Evolutionary conservation across 1,140 invertebrate genomes (phyloP).

Genomic region (Diuraphis noxia): DNA sequence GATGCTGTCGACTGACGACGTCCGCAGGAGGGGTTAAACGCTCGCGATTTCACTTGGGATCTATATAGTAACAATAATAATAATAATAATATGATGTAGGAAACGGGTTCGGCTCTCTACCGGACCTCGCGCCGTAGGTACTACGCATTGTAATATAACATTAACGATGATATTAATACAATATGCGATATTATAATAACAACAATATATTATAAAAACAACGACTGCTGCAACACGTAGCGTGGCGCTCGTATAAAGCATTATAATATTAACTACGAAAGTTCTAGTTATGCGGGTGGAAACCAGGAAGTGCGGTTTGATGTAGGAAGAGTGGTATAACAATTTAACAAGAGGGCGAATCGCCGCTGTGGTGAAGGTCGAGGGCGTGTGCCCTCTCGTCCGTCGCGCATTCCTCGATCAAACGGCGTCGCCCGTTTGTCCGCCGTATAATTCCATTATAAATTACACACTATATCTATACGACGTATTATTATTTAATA

Average conservation of each 20-base stretch:
- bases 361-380: background rate
- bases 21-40: background rate
- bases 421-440: too few species aligned
- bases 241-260: background rate
- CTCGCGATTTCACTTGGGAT: background rate
- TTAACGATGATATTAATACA: background rate
- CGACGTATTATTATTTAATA: background rate
- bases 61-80: background rate
- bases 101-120: background rate
- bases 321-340: background rate
- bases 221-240: too few species aligned
- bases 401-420: background rate
- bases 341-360: background rate
- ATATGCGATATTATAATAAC: background rate
- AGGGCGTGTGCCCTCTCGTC: background rate
- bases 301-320: background rate
- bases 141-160: too few species aligned
- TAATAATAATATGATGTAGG: too few species aligned
- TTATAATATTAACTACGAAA: background rate
- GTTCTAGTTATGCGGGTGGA: background rate
- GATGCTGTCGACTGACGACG: background rate
- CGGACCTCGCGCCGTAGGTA: too few species aligned
- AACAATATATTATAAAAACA: background rate
- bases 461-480: too few species aligned
- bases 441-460: too few species aligned